phyloP scores from a whole-genome alignment of 1,140 invertebrate species.

The Cydia pomonella region DNA sequence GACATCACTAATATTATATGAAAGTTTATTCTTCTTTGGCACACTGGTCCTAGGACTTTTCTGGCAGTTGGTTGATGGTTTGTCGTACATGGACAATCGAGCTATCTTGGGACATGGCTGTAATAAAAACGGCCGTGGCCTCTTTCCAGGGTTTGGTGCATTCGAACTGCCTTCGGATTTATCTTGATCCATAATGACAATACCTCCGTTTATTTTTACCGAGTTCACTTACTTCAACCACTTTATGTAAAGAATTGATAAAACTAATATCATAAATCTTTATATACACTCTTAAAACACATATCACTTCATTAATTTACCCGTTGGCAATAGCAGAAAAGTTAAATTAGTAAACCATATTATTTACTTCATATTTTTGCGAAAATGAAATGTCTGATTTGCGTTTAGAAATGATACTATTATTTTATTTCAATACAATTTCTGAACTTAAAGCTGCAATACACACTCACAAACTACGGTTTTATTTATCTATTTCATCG shows the following conservation, averaged over 20 bases:
- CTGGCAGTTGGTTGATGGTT: constrained; percentile 56
- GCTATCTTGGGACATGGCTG: constrained; percentile 71
- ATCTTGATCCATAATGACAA: constrained; percentile 67
- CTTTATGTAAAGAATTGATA: not conserved
- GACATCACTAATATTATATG: constrained; percentile 65
- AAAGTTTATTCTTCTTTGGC: constrained; percentile 54
- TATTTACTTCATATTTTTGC: constrained; percentile 46
- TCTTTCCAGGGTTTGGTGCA: constrained; percentile 64
- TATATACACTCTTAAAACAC: constrained; percentile 6
- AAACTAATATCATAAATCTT: not conserved
- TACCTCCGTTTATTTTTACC: not conserved
- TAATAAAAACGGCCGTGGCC: constrained; percentile 72
- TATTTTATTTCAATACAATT: not conserved
- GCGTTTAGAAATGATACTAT: constrained; percentile 32
- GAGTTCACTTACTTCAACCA: not conserved
- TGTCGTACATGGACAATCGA: constrained; percentile 59
- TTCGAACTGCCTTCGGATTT: constrained; percentile 58
- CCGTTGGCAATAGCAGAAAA: not conserved
- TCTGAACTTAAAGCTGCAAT: constrained; percentile 28
- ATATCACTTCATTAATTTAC: constrained; percentile 3
- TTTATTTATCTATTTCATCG: not conserved
- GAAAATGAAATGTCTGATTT: constrained; percentile 47
- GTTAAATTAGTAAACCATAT: constrained; percentile 12
- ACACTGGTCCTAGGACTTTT: constrained; percentile 61
- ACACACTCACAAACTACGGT: constrained; percentile 23